Evolutionary conservation across 2,113 vertebrate genomes (phyloP).

Genomic region (Barbus barbus): DNA sequence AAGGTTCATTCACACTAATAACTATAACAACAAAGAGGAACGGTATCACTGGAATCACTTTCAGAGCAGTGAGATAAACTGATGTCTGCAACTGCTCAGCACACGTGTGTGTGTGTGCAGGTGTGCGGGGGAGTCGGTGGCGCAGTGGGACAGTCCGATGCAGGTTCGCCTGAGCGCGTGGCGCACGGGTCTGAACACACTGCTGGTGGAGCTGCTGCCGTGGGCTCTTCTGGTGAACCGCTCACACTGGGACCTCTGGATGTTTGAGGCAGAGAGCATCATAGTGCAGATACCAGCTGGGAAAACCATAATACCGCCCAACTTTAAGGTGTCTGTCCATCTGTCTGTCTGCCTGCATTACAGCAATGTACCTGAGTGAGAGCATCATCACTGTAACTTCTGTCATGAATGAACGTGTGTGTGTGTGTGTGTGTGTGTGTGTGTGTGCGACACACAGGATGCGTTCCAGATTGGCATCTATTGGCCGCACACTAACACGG

Average conservation of each 20-base stretch:
- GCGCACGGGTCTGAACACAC: slow-evolving; percentile 86
- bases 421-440: slow-evolving; percentile 35
- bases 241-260: slow-evolving; percentile 77
- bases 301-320: slow-evolving; percentile 92
- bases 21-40: no score
- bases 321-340: slow-evolving; percentile 83
- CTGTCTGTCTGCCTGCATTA: background rate
- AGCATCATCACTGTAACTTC: background rate
- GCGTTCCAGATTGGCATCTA: slow-evolving; percentile 98
- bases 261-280: slow-evolving; percentile 96
- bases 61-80: no score
- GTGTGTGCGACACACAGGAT: slow-evolving; percentile 77
- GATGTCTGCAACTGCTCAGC: no score
- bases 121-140: slow-evolving; percentile 79
- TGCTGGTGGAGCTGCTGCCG: slow-evolving; percentile 92
- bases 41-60: no score
- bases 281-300: slow-evolving; percentile 91
- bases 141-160: slow-evolving; percentile 98
- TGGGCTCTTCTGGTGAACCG: slow-evolving; percentile 94
- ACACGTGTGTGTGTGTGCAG: no score
- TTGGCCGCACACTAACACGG: slow-evolving; percentile 95
- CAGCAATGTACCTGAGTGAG: background rate
- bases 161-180: slow-evolving; percentile 91
- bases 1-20: background rate
- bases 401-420: background rate